A percentile compares a stretch with the other conserved stretches of the same genome.
Evolutionary conservation across 1,140 invertebrate species (phyloP).

Genomic region (Drosophila orosa): DNA sequence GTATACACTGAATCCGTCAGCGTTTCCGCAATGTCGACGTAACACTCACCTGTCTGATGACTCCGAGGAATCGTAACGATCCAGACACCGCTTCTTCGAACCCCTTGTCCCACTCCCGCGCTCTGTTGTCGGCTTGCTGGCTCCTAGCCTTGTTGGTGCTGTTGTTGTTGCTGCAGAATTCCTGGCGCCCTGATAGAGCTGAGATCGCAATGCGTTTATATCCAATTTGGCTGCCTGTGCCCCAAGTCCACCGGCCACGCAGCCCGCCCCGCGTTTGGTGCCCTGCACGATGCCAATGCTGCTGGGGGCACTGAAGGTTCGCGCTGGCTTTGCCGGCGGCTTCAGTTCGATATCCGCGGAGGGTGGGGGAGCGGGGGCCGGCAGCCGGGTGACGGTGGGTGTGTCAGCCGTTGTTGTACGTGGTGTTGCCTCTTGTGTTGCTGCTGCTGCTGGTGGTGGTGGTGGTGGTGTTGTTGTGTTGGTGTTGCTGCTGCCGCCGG

Average conservation of each 20-base stretch:
- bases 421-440: conserved; percentile 8
- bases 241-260: neutral
- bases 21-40: neutral
- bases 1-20: neutral
- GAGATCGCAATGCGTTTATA: conserved; percentile 75
- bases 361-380: neutral
- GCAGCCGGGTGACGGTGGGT: conserved; percentile 28
- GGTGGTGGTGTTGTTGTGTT: conserved; percentile 12
- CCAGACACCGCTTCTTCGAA: conserved; percentile 92
- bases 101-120: conserved; percentile 52
- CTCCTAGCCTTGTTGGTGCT: conserved; percentile 6
- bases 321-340: conserved; percentile 52
- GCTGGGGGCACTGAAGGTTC: conserved; percentile 57
- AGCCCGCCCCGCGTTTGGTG: conserved; percentile 54
- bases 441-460: neutral
- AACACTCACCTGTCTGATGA: conserved; percentile 92
- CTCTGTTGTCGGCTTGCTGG: conserved; percentile 4
- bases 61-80: conserved; percentile 95
- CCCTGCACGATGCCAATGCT: conserved; percentile 67
- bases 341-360: conserved; percentile 60
- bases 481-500: conserved; percentile 39
- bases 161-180: conserved; percentile 47
- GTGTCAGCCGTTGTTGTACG: conserved; percentile 35
- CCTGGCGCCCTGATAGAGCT: conserved; percentile 68
- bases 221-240: conserved; percentile 58